phyloP scores from a whole-genome alignment of 2,888 invertebrate species.

The Didymodactylos carnosus region DNA sequence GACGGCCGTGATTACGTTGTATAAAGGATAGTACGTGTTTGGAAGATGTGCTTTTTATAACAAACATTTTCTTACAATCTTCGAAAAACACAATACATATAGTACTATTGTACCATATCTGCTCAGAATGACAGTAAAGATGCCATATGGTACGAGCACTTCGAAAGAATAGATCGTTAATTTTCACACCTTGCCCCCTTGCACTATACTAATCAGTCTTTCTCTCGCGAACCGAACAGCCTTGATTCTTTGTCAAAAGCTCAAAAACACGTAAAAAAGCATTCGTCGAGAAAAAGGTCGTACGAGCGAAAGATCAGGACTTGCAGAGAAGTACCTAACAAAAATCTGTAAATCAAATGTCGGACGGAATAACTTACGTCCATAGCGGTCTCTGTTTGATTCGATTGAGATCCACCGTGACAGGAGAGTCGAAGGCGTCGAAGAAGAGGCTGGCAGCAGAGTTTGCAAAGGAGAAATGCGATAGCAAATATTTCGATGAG shows the following conservation, averaged over 20 bases:
- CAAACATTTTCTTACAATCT: no score
- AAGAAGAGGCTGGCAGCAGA: not conserved
- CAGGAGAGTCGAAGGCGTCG: not conserved
- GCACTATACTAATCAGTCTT: no score
- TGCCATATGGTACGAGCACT: not conserved
- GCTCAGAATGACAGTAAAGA: no score
- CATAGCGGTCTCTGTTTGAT: not conserved
- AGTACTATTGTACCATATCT: no score
- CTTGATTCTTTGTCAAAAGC: no score
- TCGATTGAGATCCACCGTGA: not conserved
- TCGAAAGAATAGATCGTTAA: not conserved
- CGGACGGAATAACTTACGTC: not conserved
- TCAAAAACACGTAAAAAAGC: no score
- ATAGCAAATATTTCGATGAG: not conserved
- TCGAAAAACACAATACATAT: no score
- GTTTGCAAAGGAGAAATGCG: not conserved
- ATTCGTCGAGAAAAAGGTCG: no score
- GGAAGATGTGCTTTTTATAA: no score
- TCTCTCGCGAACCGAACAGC: no score
- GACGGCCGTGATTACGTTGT: no score
- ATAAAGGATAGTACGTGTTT: no score
- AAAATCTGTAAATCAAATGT: not conserved
- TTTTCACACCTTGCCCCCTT: not conserved
- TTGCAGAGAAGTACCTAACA: not conserved
- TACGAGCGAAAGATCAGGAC: not conserved